Percentiles rank a stretch among this genome's conserved stretches.
Conservation (phyloP, 2,797 vertebrate genomes). For the Ataeniobius toweri region DNA sequence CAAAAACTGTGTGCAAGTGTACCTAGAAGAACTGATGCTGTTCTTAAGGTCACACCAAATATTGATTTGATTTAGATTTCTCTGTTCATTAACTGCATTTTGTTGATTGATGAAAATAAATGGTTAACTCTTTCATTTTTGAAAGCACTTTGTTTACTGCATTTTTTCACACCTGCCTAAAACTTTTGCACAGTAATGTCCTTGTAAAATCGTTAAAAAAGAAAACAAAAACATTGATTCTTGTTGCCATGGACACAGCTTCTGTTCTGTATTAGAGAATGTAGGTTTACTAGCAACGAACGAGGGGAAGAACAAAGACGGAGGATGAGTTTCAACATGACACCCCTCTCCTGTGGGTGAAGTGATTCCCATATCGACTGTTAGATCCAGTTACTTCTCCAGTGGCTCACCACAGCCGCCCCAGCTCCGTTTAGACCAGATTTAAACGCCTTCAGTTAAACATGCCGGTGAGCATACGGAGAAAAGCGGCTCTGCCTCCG, state of each 20-base stretch:
- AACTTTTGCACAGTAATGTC: no score
- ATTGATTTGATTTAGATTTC: no score
- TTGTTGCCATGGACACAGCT: conserved; percentile 25
- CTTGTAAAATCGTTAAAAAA: no score
- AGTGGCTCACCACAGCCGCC: conserved; percentile 11
- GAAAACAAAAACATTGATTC: neutral
- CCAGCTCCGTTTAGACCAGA: conserved; percentile 21
- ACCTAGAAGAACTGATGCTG: no score
- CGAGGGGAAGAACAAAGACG: neutral
- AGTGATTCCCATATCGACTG: conserved; percentile 55
- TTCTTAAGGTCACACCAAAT: no score
- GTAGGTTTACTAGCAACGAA: neutral
- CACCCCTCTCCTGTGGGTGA: conserved; percentile 37
- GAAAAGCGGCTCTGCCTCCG: conserved; percentile 33
- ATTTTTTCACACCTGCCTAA: no score
- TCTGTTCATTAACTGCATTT: no score
- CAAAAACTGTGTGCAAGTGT: no score
- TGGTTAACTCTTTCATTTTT: no score
- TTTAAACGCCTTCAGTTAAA: conserved; percentile 10
- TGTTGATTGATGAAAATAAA: no score
- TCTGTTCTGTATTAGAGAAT: neutral
- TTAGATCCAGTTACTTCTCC: conserved; percentile 52
- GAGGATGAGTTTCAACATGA: conserved; percentile 37
- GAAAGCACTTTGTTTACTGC: no score
- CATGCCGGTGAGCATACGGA: conserved; percentile 6